Base-by-base conservation (phyloP, 2,888 invertebrate species). In the Coelopa pilipes region DNA sequence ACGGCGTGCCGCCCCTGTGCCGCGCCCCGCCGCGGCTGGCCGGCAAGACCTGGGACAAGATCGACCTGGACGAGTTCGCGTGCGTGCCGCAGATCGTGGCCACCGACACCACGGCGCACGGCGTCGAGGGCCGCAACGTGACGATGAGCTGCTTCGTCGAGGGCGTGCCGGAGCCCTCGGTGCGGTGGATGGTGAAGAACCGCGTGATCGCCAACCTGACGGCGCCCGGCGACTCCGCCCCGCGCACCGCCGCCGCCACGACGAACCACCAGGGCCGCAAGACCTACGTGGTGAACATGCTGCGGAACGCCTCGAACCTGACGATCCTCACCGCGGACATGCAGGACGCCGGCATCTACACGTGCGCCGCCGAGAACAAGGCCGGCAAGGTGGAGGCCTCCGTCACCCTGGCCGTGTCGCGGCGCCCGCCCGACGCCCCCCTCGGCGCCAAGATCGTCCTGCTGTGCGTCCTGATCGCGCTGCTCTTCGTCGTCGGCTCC, bases 11-110 rank as follows among this genome's bases (percentile, higher is more conserved):
- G 11, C 94, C 95, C 0, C 89, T 91, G 2, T 95, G 95, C 81
- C 90, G 90, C 62, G 85, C 89, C 47, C 95, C 95, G 0, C 87
- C 89, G 0, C 88, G 94, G 62, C 86, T 95, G 50, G 88, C 88
- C 68, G 90, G 90, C 5, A 91, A 91, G 77, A 88, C 93, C 1
- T 95, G 94, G 94, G 93, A 93, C 84, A 90, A 92, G 78, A 89
- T 94, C 63, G 92, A 92, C 76, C 87, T 94, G 74, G 94, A 94
- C 82, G 94, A 95, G 79, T 94, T 94, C 83, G 94, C 94, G 0
- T 95, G 95, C 83, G 89, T 90, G 76, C 94, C 94, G 0, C 91
- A 92, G 84, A 92, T 93, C 45, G 89, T 90, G 74, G 91, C 92
- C 9, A 87, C 89, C 11, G 89, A 90, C 62, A 89, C 89, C 12